Base-by-base conservation (phyloP, 2,113 vertebrate genomes). In the Rafetus swinhoei region DNA sequence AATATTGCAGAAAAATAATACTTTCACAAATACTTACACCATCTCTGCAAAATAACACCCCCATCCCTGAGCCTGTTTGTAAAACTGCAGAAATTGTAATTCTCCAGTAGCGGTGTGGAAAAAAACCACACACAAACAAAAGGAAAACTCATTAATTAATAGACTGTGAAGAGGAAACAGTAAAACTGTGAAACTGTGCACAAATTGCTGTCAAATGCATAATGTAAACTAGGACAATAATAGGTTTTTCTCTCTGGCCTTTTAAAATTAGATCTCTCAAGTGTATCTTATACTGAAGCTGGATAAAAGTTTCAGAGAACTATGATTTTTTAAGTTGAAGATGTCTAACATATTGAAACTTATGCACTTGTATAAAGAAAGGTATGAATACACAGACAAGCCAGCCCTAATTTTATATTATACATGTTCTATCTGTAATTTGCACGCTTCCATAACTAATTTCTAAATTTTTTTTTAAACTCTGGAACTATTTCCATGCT, bases 311-410 rank as follows among this genome's bases (percentile, higher is more conserved):
- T 57, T 95, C 76, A 54, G 35, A 92, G 80, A 92, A 87, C 91
- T 29, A 27, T 65, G 5, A 94, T 82, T 83, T 65, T 15, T 93
- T 77, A 91, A 93, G 91, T 92, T 87, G 27, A 86, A 85, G 45
- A 62, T 32, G 88, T 91, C 62, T 83, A 88, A 81, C 76, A 85
- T 2, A 15, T 54, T 83, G 84, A 39, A 60, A 92, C 85, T 3
- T 45, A 79, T 84, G 9, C 45, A 62, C 69, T 85, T 87, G 57
- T 86, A 88, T 93, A 95, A 79, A 76, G 95, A 95, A 89, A 74
- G 79, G 92, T 86, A 94, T 90, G 52, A 39, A 39, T 62, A 80
- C 72, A 79, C 24, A 82, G 6, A 32, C 14, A 35, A 53, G 35
- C 60, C 32, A 32, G 39, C 6, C 88, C 60, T 76, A 6, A 9